Conservation (phyloP, 2,113 vertebrate genomes). For the Chaetorhynchus papuensis region DNA sequence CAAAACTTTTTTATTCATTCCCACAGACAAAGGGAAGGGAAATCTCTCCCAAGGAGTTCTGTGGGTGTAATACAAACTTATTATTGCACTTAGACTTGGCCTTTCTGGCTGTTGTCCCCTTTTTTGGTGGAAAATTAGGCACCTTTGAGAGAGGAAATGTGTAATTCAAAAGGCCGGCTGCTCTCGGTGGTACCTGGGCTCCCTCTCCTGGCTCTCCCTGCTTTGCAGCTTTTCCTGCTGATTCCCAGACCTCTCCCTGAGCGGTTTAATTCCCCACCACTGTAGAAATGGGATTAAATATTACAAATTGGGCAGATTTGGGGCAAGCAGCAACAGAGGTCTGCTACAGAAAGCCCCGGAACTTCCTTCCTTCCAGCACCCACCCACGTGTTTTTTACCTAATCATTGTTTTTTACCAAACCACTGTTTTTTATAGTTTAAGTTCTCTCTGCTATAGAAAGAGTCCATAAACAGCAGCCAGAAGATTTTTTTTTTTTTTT, state of each 20-base stretch:
- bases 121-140: fast-evolving
- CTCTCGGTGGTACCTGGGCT: background rate
- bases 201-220: constrained; percentile 34
- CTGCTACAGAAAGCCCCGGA: fast-evolving
- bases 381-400: background rate
- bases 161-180: fast-evolving
- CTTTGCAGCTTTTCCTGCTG: background rate
- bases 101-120: background rate
- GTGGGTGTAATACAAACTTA: background rate
- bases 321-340: background rate
- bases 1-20: background rate
- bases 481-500: background rate
- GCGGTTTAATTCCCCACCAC: background rate
- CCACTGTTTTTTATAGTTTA: fast-evolving
- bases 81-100: fast-evolving
- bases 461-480: background rate
- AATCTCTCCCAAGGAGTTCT: background rate
- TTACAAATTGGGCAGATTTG: fast-evolving
- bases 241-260: fast-evolving
- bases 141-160: fast-evolving
- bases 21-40: no score
- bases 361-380: background rate
- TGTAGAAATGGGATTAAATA: fast-evolving
- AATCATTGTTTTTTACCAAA: fast-evolving
- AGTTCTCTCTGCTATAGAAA: background rate